These are phyloP conservation scores for Tetraneura akinire DNA, from an alignment of 1,140 invertebrate genomes.

Conservation along the genomic window DNA sequence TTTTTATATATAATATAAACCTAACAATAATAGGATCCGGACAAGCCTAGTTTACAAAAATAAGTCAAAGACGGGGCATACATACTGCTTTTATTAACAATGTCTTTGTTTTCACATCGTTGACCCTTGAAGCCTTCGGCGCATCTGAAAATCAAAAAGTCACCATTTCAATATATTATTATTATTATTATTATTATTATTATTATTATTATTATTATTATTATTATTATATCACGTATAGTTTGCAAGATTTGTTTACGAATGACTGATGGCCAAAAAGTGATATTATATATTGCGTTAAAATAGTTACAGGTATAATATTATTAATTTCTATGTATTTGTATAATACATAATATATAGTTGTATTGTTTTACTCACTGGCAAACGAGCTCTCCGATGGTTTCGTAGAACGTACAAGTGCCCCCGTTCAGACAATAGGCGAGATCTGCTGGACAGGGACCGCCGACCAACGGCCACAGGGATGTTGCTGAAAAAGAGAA, in stretches of 20 bases:
- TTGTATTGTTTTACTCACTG: conserved; percentile 64
- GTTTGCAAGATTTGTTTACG: neutral
- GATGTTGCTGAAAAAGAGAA: conserved; percentile 63
- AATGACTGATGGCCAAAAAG: neutral
- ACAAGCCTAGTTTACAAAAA: conserved; percentile 65
- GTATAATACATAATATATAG: neutral
- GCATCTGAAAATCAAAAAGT: conserved; percentile 68
- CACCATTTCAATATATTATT: too few relatives aligned
- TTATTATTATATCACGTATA: neutral
- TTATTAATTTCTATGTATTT: too few relatives aligned
- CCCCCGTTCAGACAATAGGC: conserved; percentile 78
- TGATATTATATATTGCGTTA: neutral
- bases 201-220: neutral
- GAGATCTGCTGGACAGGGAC: conserved; percentile 66
- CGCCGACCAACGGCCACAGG: conserved; percentile 64
- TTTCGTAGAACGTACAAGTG: conserved; percentile 77
- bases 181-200: neutral
- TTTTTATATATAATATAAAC: conserved; percentile 43
- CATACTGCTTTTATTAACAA: conserved; percentile 68
- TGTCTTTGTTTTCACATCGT: conserved; percentile 80
- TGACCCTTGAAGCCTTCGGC: conserved; percentile 78
- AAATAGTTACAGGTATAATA: too few relatives aligned
- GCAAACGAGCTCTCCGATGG: conserved; percentile 76
- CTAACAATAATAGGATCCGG: conserved; percentile 65
- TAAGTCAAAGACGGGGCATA: conserved; percentile 64